A percentile compares a stretch with the other conserved stretches of the same genome.
Evolutionary conservation across 1,140 invertebrate species (phyloP).

Genomic region (Sinonovacula constricta): DNA sequence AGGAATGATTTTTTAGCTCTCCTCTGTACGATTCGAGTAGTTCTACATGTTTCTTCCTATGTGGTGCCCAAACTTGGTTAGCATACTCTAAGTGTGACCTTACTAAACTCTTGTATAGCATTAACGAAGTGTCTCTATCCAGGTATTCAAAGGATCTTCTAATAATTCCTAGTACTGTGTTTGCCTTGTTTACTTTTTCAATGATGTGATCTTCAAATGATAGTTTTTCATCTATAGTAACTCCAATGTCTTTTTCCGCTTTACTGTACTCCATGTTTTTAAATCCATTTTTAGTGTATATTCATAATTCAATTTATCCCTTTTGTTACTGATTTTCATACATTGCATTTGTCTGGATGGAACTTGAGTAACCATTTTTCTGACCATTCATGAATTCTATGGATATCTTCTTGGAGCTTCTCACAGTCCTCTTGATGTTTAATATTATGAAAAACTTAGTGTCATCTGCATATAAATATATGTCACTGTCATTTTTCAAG

Average conservation of each 20-base stretch:
- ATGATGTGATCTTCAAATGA: constrained; percentile 10
- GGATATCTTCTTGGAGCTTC: neutral
- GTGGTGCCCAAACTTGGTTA: neutral
- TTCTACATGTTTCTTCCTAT: neutral
- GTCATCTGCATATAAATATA: neutral
- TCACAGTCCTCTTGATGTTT: neutral
- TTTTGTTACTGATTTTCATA: neutral
- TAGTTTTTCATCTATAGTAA: constrained; percentile 5
- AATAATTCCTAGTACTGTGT: constrained; percentile 5
- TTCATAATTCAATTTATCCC: neutral
- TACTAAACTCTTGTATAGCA: constrained; percentile 2
- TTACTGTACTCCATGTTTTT: neutral
- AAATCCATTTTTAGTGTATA: neutral
- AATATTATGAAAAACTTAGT: neutral
- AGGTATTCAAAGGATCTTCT: constrained; percentile 21
- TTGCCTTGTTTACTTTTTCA: constrained; percentile 20
- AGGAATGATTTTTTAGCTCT: neutral
- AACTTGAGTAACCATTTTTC: neutral
- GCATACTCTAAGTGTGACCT: neutral
- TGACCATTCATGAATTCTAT: neutral
- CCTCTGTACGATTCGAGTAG: neutral
- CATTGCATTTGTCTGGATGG: neutral
- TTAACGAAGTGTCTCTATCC: constrained; percentile 5
- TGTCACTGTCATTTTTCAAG: neutral
- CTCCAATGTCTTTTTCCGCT: constrained; percentile 5